Percentiles rank a stretch among this genome's conserved stretches.
Conservation (phyloP, 2,888 invertebrate genomes). For the Patella ulyssiponensis region DNA sequence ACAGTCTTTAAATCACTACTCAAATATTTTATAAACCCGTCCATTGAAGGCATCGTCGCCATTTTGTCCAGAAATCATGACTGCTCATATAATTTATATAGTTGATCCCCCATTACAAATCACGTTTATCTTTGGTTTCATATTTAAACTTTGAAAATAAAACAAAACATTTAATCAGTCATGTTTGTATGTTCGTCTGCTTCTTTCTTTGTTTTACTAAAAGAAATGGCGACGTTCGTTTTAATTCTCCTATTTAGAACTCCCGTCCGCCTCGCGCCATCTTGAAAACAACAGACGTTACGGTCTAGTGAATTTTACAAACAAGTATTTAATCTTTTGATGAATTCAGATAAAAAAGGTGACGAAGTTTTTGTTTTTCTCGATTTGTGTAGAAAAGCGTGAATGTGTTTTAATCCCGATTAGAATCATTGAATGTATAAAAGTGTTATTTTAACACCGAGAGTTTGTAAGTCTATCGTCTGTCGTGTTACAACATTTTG, state of each 20-base stretch:
- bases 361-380: background rate
- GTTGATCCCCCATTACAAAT: no score
- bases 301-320: conserved; percentile 5
- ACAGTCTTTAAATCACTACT: no score
- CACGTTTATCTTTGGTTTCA: no score
- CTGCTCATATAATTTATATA: no score
- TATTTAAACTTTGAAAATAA: no score
- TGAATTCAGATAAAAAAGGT: background rate
- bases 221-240: background rate
- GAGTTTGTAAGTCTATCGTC: no score
- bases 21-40: no score
- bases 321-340: conserved; percentile 9
- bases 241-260: background rate
- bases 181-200: background rate
- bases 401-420: background rate
- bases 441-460: conserved; percentile 7
- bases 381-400: background rate
- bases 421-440: background rate
- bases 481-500: no score
- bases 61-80: no score
- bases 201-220: background rate
- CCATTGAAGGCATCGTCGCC: no score
- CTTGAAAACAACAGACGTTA: background rate
- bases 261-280: background rate
- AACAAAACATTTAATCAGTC: no score